phyloP scores from a whole-genome alignment of 53 echinoderm and acorn worm genomes.

The Holothuria leucospilota region DNA sequence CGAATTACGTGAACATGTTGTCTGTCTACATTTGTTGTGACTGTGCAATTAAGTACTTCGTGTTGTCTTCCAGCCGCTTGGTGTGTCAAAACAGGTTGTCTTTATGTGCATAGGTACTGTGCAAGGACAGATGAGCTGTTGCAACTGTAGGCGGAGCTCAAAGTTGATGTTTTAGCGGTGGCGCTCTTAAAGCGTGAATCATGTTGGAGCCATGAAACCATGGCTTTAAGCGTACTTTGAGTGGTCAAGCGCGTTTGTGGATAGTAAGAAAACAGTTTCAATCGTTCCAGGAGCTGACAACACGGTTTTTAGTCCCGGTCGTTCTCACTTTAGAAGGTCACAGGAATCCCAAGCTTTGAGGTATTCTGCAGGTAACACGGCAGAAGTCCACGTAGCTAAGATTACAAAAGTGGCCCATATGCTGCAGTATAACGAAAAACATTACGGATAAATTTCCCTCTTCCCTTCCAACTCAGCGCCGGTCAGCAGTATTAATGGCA shows the following conservation, averaged over 20 bases:
- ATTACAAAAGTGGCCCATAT: slow-evolving; percentile 14
- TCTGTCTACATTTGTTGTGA: too few species aligned
- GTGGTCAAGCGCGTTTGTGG: neutral
- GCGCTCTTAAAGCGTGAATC: too few species aligned
- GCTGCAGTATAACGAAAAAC: slow-evolving; percentile 42
- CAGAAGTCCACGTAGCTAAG: slow-evolving; percentile 35
- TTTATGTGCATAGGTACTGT: too few species aligned
- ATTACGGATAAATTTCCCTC: slow-evolving; percentile 43
- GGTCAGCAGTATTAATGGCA: slow-evolving; percentile 53
- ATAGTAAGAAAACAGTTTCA: neutral
- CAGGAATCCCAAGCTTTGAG: slow-evolving; percentile 31
- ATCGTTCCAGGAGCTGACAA: neutral
- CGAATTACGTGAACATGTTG: too few species aligned
- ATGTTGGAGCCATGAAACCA: too few species aligned
- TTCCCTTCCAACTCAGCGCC: slow-evolving; percentile 30
- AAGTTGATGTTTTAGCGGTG: too few species aligned
- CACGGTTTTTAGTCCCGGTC: neutral
- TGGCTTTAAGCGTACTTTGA: neutral
- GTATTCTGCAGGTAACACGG: slow-evolving; percentile 30
- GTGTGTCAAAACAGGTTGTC: too few species aligned
- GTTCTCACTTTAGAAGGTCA: neutral
- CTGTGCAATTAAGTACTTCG: too few species aligned
- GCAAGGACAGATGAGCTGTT: too few species aligned
- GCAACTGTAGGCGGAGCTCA: too few species aligned
- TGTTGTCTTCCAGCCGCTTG: too few species aligned